A percentile compares a stretch with the other conserved stretches of the same genome.
Conservation (phyloP, 2,797 vertebrate species). For the Channallabes apus region DNA sequence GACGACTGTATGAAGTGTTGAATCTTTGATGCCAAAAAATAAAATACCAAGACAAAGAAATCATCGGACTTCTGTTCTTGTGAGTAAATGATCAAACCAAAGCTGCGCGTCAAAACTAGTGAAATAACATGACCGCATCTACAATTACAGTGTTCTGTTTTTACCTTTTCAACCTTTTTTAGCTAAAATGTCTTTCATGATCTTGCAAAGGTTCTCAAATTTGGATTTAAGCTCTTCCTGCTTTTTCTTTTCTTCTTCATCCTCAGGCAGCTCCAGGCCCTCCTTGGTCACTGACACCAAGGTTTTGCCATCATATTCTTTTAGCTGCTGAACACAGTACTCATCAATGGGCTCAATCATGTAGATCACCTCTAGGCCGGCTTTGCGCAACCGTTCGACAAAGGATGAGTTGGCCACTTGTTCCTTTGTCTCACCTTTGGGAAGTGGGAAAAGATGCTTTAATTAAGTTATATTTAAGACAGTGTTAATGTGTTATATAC, state of each 20-base stretch:
- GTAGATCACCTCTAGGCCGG: slow-evolving; percentile 93
- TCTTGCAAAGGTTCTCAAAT: slow-evolving; percentile 93
- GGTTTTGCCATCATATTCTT: slow-evolving; percentile 93
- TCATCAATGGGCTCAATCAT: slow-evolving; percentile 98
- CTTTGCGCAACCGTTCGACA: slow-evolving; percentile 92
- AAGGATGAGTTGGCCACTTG: slow-evolving; percentile 98
- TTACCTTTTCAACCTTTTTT: slow-evolving; percentile 97
- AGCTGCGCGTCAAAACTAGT: too few relatives aligned
- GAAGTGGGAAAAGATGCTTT: slow-evolving; percentile 2
- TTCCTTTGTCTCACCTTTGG: slow-evolving; percentile 92
- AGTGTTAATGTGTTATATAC: slow-evolving; percentile 7
- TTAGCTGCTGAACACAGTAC: slow-evolving; percentile 96
- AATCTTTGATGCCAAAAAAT: too few relatives aligned
- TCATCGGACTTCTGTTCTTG: too few relatives aligned
- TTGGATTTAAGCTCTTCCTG: slow-evolving; percentile 89
- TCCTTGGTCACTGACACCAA: slow-evolving; percentile 94
- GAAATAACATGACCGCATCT: too few relatives aligned
- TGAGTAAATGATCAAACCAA: too few relatives aligned
- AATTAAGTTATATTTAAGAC: slow-evolving; percentile 10
- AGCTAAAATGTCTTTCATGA: slow-evolving; percentile 95
- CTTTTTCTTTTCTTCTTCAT: slow-evolving; percentile 92
- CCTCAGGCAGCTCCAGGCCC: slow-evolving; percentile 92
- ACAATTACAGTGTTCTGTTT: neutral
- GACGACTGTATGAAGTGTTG: too few relatives aligned
- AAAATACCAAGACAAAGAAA: too few relatives aligned